Evolutionary conservation across 1,140 invertebrate genomes (phyloP), one percentile per base, ranked within the genome.

Genomic region (Saccostrea glomerata): DNA sequence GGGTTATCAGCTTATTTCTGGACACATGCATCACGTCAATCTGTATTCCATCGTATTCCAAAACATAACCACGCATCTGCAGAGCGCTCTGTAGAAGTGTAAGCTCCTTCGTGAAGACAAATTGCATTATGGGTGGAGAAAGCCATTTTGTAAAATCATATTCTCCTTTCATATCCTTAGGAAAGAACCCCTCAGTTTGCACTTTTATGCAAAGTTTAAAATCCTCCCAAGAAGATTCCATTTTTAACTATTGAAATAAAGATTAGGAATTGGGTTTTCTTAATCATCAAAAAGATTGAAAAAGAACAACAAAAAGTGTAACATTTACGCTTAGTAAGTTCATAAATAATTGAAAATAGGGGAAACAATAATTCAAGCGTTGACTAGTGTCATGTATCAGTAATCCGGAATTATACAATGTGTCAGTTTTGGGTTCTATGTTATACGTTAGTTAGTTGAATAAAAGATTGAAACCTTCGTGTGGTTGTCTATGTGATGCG

Each of bases 61-160:
- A 36, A 77, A 77, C 25, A 30, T 77, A 77, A 11, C 25, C 25
- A 12, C 70, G 70, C 70, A 77, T 77, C 70, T 77, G 70, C 25
- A 77, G 15, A 6, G 36, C 70, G 30, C 25, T 77, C 30, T 77
- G 70, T 36, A 77, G 25, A 17, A 25, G 11, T 30, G 70, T 30
- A 11, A 77, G 23, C 70, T 77, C 70, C 25, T 17, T 77, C 25
- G 70, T 77, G 25, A 77, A 77, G 30, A 30, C 25, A 30, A 30
- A 77, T 36, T 77, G 70, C 70, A 77, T 77, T 11, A 77, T 36
- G 30, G 70, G 30, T 15, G 70, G 70, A 30, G 70, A 17, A 77
- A 77, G 23, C 70, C 70, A 77, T 77, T 23, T 23, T 11, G 70
- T 30, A 30, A 77, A 77, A 77, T 77, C 70, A 36, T 30, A 77